Percentiles rank a stretch among this genome's conserved stretches.
phyloP scores from a whole-genome alignment of 2,113 vertebrate genomes.

The Megaleporinus macrocephalus region DNA sequence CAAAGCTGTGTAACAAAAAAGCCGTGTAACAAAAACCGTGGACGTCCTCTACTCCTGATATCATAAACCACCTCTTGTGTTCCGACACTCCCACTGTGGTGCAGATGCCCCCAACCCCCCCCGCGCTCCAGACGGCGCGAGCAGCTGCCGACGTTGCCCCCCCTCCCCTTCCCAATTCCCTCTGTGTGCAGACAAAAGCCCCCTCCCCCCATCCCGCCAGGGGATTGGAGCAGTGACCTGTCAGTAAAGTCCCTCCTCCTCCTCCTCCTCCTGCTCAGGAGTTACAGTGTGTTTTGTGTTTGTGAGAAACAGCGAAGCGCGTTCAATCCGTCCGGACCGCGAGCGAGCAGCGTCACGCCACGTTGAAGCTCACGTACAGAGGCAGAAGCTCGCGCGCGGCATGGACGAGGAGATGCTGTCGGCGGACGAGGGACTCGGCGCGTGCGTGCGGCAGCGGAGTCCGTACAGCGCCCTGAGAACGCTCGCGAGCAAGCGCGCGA shows the following conservation, averaged over 20 bases:
- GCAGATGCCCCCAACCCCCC: conserved; percentile 20
- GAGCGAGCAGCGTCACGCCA: conserved; percentile 40
- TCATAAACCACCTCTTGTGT: conserved; percentile 24
- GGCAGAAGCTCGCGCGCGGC: conserved; percentile 47
- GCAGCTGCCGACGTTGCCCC: conserved; percentile 69
- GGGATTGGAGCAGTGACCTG: conserved; percentile 90
- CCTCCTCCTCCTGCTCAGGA: conserved; percentile 54
- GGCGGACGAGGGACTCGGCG: conserved; percentile 88
- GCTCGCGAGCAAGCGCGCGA: conserved; percentile 84
- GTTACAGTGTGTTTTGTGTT: conserved; percentile 25
- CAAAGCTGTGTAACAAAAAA: conserved; percentile 43
- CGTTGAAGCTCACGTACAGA: conserved; percentile 42
- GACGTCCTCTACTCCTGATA: conserved; percentile 41
- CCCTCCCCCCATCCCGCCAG: conserved; percentile 56
- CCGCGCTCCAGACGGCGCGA: conserved; percentile 45
- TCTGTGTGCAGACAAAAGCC: conserved; percentile 63
- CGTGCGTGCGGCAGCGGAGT: conserved; percentile 85
- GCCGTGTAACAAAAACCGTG: conserved; percentile 46
- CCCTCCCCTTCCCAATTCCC: conserved; percentile 44
- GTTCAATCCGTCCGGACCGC: conserved; percentile 38
- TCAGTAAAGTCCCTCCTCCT: conserved; percentile 82
- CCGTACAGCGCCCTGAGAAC: conserved; percentile 89
- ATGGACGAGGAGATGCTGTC: conserved; percentile 90
- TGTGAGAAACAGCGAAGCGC: conserved; percentile 57
- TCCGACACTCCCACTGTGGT: conserved; percentile 54